These are phyloP conservation scores for Papilio helenus DNA, from an alignment of 1,140 invertebrate species.

Conservation along the genomic window DNA sequence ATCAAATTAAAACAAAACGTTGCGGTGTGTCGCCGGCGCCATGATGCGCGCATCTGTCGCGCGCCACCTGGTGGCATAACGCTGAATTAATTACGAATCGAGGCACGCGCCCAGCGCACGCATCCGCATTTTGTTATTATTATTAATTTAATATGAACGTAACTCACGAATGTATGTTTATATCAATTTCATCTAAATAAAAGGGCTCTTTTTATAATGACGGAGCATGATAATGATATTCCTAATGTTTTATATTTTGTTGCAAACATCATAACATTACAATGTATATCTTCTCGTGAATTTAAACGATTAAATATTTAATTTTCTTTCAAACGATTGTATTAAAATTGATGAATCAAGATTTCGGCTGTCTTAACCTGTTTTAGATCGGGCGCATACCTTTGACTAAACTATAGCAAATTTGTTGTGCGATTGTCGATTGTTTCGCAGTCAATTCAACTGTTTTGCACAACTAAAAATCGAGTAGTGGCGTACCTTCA, in stretches of 20 bases:
- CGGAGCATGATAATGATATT: neutral
- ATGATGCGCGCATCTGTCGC: conserved; percentile 26
- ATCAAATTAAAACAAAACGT: conserved; percentile 30
- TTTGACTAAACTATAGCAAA: too few species aligned
- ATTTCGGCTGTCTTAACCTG: too few species aligned
- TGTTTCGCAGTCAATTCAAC: too few species aligned
- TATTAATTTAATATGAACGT: conserved; percentile 5
- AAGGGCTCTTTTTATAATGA: neutral
- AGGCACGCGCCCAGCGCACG: conserved; percentile 10
- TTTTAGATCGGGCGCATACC: too few species aligned
- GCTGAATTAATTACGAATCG: conserved; percentile 36
- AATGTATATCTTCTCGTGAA: too few species aligned
- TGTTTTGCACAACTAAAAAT: too few species aligned
- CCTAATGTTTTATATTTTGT: neutral
- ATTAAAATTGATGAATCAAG: too few species aligned
- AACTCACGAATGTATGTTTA: neutral
- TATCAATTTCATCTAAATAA: neutral
- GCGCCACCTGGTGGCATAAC: conserved; percentile 30
- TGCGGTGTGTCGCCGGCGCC: conserved; percentile 25
- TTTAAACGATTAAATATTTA: too few species aligned
- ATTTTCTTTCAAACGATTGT: too few species aligned
- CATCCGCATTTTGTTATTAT: conserved; percentile 14
- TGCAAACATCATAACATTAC: neutral
- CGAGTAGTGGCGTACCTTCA: too few species aligned
- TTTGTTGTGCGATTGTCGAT: too few species aligned